phyloP scores from a whole-genome alignment of 2,797 vertebrate species.

The Anguilla anguilla region DNA sequence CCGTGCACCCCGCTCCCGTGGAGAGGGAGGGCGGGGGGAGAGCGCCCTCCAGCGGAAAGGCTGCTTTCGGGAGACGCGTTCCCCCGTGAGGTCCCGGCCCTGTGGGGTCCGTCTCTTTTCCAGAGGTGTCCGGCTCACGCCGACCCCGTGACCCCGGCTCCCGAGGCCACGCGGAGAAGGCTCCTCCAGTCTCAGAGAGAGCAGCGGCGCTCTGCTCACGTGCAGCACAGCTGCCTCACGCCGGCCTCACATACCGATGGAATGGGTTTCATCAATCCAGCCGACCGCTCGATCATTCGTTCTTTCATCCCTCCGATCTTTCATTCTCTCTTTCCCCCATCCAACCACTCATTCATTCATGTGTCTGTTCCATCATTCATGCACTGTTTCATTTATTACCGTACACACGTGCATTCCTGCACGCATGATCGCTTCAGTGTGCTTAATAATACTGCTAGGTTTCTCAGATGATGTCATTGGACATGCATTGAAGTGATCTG shows the following conservation, averaged over 20 bases:
- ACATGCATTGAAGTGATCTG: conserved; percentile 45
- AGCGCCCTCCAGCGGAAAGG: background rate
- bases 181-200: background rate
- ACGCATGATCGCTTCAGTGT: background rate
- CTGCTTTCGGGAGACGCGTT: background rate
- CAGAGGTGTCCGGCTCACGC: background rate
- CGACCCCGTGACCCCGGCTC: background rate
- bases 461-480: conserved; percentile 61
- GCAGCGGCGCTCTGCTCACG: background rate
- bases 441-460: conserved; percentile 47
- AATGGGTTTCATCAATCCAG: background rate
- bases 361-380: background rate
- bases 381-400: background rate
- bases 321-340: background rate
- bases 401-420: background rate
- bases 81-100: background rate
- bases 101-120: background rate
- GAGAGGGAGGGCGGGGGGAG: background rate
- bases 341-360: background rate
- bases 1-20: background rate
- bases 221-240: background rate
- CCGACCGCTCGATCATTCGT: background rate
- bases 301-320: background rate
- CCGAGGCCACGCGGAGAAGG: background rate
- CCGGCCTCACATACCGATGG: background rate